Evolutionary conservation across 2,888 invertebrate genomes (phyloP), one percentile per base, ranked within the genome.

Genomic region (Agriopis leucophaearia): DNA sequence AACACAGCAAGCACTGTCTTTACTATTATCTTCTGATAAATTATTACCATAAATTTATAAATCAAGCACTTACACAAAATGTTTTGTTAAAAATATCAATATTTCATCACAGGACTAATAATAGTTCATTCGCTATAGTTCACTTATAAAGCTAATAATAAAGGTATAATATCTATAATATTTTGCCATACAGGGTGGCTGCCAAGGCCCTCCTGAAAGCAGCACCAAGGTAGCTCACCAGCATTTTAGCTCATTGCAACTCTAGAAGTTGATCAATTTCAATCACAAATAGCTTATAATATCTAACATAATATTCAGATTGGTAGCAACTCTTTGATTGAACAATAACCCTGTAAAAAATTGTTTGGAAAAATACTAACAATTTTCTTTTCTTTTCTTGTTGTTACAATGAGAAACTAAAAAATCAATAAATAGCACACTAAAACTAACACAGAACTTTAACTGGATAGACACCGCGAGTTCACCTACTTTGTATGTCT

Each of bases 191-290:
- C 64, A 69, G 64, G 60, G 60, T 61, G 63, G 64, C 64, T 68
- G 64, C 68, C 58, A 68, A 64, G 64, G 64, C 64, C 67, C 54
- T 63, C 58, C 67, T 54, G 67, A 67, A 67, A 67, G 67, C 67
- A 64, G 64, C 64, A 65, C 59, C n/a, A 69, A 59, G 62, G 65
- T 69, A 64, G 64, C 51, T 64, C 55, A 64, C 45, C 51, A 64
- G 54, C 42, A 61, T 58, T 61, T 60, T 69, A 61, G 60, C 55
- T 64, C 56, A 52, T 69, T 69, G 44, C 52, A 58, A 62, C 38
- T 51, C n/a, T 66, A 61, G 35, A 60, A 15, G 36, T 68, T 79
- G 18, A 40, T 83, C 7, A 57, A 57, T 15, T 27, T 27, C 27
- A 44, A n/a, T 42, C 42, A 27, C 55, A 55, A n/a, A 36, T 55